Base-by-base conservation (phyloP, 2,113 vertebrate species). In the Mirza zaza region DNA sequence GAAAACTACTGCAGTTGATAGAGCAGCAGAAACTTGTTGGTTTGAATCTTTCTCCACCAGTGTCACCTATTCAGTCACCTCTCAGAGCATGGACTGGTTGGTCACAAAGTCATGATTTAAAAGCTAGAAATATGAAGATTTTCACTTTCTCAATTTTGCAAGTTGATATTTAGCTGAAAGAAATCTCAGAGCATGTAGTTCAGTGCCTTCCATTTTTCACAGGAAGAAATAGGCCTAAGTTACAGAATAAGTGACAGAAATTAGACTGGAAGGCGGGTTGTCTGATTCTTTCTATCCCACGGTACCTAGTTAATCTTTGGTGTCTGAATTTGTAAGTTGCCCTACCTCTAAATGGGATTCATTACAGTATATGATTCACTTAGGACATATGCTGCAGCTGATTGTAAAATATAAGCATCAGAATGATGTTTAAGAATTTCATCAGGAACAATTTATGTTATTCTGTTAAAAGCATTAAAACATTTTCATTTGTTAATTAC, bases 1-100 rank as follows among this genome's bases (percentile, higher is more conserved):
- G 97, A 86, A 99, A 99, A 92, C 98, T 99, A 3, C 90, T 99
- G 91, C 98, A 99, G 91, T 98, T 99, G 36, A 99, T 99, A 71
- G 99, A 99, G 55, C 99, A 99, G 95, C 99, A 99, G 98, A 99
- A 99, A 76, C 98, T 93, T 73, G 98, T 94, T 63, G 90, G 98
- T 68, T 97, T 97, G 12, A 81, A 84, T 90, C 52, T 76, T n/a
- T 98, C 99, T 36, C 98, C 98, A 4, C 39, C 92, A 25, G 45
- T 85, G 63, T 99, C 99, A 48, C 98, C 99, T 71, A 96, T 98
- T 96, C 98, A 98, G 9, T 80, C 98, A 1, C 96, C 98, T 79
- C 90, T 98, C 90, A 76, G 95, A 97, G 95, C 96, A 93, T 83
- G 82, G 70, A 50, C 98, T 96, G 98, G 99, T 99, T 90, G 75